Evolutionary conservation across 1,140 invertebrate species (phyloP).

Genomic region (Tigriopus japonicus): DNA sequence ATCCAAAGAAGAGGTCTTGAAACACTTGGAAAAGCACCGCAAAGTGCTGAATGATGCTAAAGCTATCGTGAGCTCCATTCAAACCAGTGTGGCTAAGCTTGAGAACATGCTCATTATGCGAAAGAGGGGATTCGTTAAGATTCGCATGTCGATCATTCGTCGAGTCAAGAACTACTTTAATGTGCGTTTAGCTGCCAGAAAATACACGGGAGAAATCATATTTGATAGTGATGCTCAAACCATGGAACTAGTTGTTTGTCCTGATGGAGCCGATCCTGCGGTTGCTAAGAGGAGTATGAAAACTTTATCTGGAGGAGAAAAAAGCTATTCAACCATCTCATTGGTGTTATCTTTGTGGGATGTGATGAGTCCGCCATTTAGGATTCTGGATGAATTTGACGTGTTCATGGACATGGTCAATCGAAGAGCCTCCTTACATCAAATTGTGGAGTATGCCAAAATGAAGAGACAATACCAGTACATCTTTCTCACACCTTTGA

Average conservation of each 20-base stretch:
- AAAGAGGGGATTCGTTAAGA: constrained; percentile 21
- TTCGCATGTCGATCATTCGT: constrained; percentile 22
- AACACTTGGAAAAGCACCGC: no score
- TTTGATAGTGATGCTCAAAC: constrained; percentile 22
- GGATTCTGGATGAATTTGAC: constrained; percentile 93
- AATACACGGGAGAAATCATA: constrained; percentile 24
- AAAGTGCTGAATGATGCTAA: no score
- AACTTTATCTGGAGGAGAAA: constrained; percentile 78
- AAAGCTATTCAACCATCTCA: constrained; percentile 81
- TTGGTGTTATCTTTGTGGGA: constrained; percentile 88
- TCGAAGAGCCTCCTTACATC: constrained; percentile 15
- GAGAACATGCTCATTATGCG: constrained; percentile 21
- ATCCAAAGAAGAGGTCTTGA: no score
- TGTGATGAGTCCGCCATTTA: constrained; percentile 65
- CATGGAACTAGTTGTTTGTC: background rate
- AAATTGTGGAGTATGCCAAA: constrained; percentile 17
- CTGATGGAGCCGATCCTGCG: constrained; percentile 19
- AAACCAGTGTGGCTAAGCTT: constrained; percentile 3
- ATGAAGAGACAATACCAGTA: constrained; percentile 16
- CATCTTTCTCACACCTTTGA: constrained; percentile 19
- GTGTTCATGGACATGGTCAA: constrained; percentile 56
- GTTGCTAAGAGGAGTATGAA: constrained; percentile 30
- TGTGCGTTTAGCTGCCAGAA: constrained; percentile 22
- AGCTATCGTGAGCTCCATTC: no score
- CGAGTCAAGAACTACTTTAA: constrained; percentile 24